Evolutionary conservation across 2,797 vertebrate species (phyloP), one percentile per base, ranked within the genome.

Genomic region (Petrocephalus sullivani): DNA sequence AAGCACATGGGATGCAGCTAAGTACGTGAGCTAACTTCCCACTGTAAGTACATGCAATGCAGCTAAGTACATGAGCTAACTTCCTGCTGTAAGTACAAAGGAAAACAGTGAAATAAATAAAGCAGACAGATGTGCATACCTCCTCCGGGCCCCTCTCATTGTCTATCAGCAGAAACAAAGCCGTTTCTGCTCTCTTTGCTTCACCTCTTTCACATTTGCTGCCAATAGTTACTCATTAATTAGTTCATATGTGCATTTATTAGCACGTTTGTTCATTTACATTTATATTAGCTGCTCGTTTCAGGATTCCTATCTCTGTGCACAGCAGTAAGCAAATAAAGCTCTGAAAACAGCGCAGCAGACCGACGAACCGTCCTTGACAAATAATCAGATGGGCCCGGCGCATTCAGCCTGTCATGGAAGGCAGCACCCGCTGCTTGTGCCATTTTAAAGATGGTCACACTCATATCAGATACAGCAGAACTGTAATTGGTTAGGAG

Each of bases 201-300:
- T 41, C 28, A 78, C 16, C 33, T 78, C 71, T 1, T 46, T 37
- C 71, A 41, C 14, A 78, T n/a, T 16, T 78, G 33, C 71, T 8
- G 71, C 64, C 12, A 46, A 78, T 1, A 37, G 64, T 33, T 37
- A 33, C 23, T 67, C 64, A 67, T n/a, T 78, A 46, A 78, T 46
- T 78, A 78, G 37, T 78, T 78, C 46, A 78, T 78, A 46, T 78
- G 37, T 46, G 71, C 37, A 46, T 37, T 46, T 78, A 46, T 78
- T 46, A 78, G 16, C 2, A 7, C 6, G 4, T 78, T 78, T 46
- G 41, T 78, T 41, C 16, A 19, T 46, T 78, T 41, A 46, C 37
- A 78, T 78, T 78, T 46, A 78, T 78, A n/a, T 78, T 78, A 78
- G 14, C 71, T 78, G 71, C 19, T 78, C 19, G 71, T 78, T 78